These are phyloP conservation scores for Corythoichthys intestinalis DNA, from an alignment of 2,113 vertebrate species.

Conservation along the genomic window DNA sequence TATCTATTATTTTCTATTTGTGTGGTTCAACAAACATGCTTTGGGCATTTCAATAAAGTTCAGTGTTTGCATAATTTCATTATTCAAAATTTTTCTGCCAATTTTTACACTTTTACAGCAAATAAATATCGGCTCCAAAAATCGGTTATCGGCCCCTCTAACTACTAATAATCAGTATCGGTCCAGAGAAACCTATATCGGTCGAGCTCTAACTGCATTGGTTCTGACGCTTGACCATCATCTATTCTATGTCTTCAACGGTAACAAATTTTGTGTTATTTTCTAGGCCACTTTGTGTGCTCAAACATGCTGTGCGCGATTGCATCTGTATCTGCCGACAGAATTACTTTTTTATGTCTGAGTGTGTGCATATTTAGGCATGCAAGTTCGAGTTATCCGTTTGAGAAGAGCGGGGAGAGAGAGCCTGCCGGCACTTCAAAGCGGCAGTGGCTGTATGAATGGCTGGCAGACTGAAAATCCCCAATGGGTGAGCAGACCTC, in stretches of 20 bases:
- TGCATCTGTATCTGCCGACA: constrained; percentile 43
- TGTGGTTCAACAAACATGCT: too few relatives aligned
- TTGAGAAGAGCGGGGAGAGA: constrained; percentile 26
- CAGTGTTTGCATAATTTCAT: too few relatives aligned
- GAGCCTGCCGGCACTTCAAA: constrained; percentile 57
- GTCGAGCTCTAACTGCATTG: background rate
- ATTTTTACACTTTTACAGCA: too few relatives aligned
- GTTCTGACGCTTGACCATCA: constrained; percentile 21
- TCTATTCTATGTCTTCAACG: constrained; percentile 34
- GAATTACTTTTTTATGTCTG: constrained; percentile 52
- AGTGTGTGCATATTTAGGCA: constrained; percentile 30
- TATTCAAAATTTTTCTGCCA: too few relatives aligned
- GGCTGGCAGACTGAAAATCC: constrained; percentile 49
- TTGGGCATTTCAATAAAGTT: too few relatives aligned
- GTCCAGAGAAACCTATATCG: too few relatives aligned
- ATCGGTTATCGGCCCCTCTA: too few relatives aligned
- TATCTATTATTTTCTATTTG: too few relatives aligned
- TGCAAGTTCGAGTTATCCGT: constrained; percentile 24
- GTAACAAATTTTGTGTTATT: constrained; percentile 6
- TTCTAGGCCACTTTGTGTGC: constrained; percentile 24
- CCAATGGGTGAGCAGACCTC: constrained; percentile 46
- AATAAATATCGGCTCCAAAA: too few relatives aligned
- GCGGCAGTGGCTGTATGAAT: constrained; percentile 40
- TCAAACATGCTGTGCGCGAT: constrained; percentile 41
- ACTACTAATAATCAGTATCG: too few relatives aligned